Evolutionary conservation across 2,113 vertebrate species (phyloP), one percentile per base, ranked within the genome.

Genomic region (Thalassoma bifasciatum): DNA sequence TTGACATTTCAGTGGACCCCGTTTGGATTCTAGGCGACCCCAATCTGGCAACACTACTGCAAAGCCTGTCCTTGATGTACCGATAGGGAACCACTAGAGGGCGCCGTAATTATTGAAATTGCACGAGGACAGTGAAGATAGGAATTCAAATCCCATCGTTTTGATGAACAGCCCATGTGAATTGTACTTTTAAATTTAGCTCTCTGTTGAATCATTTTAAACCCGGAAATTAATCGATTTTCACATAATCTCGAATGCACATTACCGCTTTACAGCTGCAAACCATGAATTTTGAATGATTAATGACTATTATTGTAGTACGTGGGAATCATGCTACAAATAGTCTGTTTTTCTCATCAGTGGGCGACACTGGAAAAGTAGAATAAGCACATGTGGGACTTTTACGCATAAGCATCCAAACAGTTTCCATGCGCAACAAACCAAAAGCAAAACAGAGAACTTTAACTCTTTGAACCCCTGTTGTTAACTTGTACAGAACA

Each of bases 311-410:
- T 46, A 17, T 10, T 49, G 0, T 14, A 24, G 23, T 75, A 44
- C 21, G 26, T 46, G 44, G 34, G 22, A 77, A 22, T 71, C 38
- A n/a, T 7, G 34, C 19, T 37, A 30, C 63, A 65, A 13, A n/a
- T 72, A 68, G 66, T 72, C 66, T 86, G 83, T 38, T 83, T 86
- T 86, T 75, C 22, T 4, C 76, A 87, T 90, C 58, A 86, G n/a
- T 59, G 76, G 81, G 72, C 2, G 70, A 78, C 36, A 70, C 57
- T 78, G 77, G 79, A 84, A 84, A 59, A 74, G 8, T 46, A 24
- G 66, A 85, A 79, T 34, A 47, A 61, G 62, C 54, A 76, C 68
- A 70, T 62, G 24, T 58, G 80, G 78, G 78, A 53, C 9, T 66
- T 46, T 75, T 34, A 2, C 47, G 11, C 46, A 54, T 49, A 60